phyloP scores from a whole-genome alignment of 2,888 invertebrate species.

The Andrena haemorrhoa region DNA sequence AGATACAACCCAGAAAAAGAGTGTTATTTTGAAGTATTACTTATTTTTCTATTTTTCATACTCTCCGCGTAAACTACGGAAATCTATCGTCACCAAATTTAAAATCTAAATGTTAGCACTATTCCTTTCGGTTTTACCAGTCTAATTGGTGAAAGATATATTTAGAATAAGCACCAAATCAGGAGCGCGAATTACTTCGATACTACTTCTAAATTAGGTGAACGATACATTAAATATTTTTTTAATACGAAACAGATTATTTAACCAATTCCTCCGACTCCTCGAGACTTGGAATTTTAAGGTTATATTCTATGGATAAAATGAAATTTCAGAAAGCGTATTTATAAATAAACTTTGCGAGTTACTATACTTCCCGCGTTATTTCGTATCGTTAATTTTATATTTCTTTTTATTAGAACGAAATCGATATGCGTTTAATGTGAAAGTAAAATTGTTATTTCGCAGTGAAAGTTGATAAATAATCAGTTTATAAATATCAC shows the following conservation, averaged over 20 bases:
- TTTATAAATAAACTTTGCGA: not conserved
- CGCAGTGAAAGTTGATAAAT: not conserved
- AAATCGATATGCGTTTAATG: not conserved
- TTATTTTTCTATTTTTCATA: conserved; percentile 13
- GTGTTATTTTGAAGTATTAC: conserved; percentile 17
- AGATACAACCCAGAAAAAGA: conserved; percentile 1
- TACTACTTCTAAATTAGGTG: not conserved
- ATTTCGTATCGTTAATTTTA: conserved; percentile 8
- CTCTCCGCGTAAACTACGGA: not conserved
- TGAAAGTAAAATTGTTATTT: not conserved
- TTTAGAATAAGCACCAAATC: not conserved
- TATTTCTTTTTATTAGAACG: not conserved
- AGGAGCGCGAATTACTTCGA: not conserved
- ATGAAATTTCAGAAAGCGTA: not conserved
- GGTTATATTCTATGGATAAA: conserved; percentile 6
- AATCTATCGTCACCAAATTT: conserved; percentile 1
- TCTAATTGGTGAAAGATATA: not conserved
- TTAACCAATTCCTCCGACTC: not conserved
- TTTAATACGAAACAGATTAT: not conserved
- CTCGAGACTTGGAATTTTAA: not conserved
- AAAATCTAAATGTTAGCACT: not conserved
- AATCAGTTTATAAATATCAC: not conserved
- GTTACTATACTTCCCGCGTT: not conserved
- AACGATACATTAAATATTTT: conserved; percentile 15
- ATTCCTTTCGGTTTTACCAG: not conserved